phyloP scores from a whole-genome alignment of 2,113 vertebrate genomes.

The Nyctereutes procyonoides region DNA sequence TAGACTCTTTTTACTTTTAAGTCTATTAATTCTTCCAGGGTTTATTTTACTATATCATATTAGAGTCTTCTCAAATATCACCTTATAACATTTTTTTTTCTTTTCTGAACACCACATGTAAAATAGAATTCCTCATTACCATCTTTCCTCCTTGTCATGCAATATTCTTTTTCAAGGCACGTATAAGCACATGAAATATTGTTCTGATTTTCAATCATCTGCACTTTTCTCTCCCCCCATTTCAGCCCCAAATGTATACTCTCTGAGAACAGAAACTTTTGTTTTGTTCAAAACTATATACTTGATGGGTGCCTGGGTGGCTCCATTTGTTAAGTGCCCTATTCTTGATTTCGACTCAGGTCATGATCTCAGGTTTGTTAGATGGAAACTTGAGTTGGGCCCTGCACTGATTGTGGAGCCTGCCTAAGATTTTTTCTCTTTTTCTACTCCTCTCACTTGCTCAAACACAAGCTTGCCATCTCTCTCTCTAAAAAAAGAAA shows the following conservation, averaged over 20 bases:
- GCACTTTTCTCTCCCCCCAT: fast-evolving
- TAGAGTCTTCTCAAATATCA: neutral
- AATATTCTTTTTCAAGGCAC: neutral
- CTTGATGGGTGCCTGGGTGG: neutral
- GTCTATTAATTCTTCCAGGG: neutral
- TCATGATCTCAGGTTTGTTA: neutral
- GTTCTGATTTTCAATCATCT: neutral
- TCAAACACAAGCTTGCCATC: neutral
- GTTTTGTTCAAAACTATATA: neutral
- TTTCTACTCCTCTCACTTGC: neutral
- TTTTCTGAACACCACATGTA: neutral
- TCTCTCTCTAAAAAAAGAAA: neutral
- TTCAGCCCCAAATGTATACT: neutral
- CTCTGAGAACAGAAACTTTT: neutral
- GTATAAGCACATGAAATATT: neutral
- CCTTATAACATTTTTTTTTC: neutral
- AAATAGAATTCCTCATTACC: neutral
- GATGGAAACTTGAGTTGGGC: neutral
- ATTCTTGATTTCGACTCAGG: neutral
- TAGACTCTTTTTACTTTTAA: neutral
- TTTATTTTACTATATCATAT: neutral
- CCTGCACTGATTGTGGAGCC: neutral
- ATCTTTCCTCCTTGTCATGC: neutral
- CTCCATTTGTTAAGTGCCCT: neutral
- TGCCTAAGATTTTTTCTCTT: neutral